Base-by-base conservation (phyloP, 2,113 vertebrate species). In the Octodon degus region DNA sequence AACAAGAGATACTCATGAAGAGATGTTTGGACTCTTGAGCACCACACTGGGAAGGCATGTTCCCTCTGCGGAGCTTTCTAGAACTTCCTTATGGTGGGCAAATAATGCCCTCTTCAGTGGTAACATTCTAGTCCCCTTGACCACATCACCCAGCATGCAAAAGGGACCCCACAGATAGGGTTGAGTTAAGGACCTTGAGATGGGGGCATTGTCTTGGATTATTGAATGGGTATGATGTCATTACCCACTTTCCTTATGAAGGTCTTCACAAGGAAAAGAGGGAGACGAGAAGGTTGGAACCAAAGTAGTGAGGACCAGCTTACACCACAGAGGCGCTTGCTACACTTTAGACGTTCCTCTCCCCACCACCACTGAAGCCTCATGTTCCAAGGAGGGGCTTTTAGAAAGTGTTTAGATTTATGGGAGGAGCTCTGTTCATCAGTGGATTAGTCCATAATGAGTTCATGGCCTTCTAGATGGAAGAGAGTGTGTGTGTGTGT, bases 241-340 rank as follows among this genome's bases (percentile, higher is more conserved):
- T 32, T 80, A n/a, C 10, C n/a, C n/a, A n/a, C n/a, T n/a, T n/a
- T n/a, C n/a, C n/a, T n/a, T n/a, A n/a, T n/a, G 1, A 5, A 63
- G 8, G 17, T 70, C 76, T 37, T 92, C 2, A 1, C 5, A 65
- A 47, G 55, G 50, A 11, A 55, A 32, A 40, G 68, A 43, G 16
- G 9, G 4, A 32, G 24, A 16, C 22, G 10, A 22, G 79, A 32
- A 32, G 12, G 47, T 37, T 85, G 50, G 22, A 16, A 43, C 27
- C 6, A 20, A 11, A 76, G 27, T 9, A 4, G 24, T 0, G 70
- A 20, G 4, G 6, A 32, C 5, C 7, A 13, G 67, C 37, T 1
- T n/a, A 81, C 32, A 76, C n/a, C 68, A 24, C n/a, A 40, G 40
- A 25, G 40, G 24, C 24, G 4, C 40, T 43, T 25, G 24, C 72